A percentile compares a stretch with the other conserved stretches of the same genome.
phyloP scores from a whole-genome alignment of 2,113 vertebrate genomes.

The Clupea harengus region DNA sequence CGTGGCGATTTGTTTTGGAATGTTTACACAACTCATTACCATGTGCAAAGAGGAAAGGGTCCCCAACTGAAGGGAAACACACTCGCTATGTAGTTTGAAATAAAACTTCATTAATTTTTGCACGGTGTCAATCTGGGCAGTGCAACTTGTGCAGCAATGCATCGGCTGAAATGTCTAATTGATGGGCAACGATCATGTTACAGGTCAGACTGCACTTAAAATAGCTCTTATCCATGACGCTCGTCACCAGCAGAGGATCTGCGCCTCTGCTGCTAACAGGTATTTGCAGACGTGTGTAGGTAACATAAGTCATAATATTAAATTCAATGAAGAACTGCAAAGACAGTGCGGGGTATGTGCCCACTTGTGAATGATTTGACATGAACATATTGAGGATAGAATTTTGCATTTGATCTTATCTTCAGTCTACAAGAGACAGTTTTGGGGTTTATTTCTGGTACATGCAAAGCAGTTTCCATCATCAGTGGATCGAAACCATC shows the following conservation, averaged over 20 bases:
- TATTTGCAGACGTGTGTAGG: neutral
- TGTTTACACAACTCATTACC: neutral
- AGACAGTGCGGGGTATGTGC: neutral
- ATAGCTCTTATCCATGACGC: slow-evolving; percentile 35
- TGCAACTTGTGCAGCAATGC: slow-evolving; percentile 26
- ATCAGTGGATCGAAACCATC: too few species aligned
- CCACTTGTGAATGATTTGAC: neutral
- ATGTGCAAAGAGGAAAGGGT: neutral
- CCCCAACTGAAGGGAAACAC: neutral
- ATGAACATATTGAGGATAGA: neutral
- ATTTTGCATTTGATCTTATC: neutral
- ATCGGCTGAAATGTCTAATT: slow-evolving; percentile 46
- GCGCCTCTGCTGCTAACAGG: slow-evolving; percentile 6
- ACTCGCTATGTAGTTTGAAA: neutral
- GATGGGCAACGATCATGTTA: slow-evolving; percentile 48
- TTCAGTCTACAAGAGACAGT: neutral
- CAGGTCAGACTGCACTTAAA: slow-evolving; percentile 50
- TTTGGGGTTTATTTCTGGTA: neutral
- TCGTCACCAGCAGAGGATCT: slow-evolving; percentile 27
- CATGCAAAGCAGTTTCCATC: neutral
- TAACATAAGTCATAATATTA: neutral
- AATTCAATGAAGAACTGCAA: neutral
- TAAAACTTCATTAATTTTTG: neutral
- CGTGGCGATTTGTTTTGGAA: neutral
- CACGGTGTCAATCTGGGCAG: neutral